Evolutionary conservation across 2,888 invertebrate species (phyloP), one percentile per base, ranked within the genome.

Genomic region (Diloba caeruleocephala): DNA sequence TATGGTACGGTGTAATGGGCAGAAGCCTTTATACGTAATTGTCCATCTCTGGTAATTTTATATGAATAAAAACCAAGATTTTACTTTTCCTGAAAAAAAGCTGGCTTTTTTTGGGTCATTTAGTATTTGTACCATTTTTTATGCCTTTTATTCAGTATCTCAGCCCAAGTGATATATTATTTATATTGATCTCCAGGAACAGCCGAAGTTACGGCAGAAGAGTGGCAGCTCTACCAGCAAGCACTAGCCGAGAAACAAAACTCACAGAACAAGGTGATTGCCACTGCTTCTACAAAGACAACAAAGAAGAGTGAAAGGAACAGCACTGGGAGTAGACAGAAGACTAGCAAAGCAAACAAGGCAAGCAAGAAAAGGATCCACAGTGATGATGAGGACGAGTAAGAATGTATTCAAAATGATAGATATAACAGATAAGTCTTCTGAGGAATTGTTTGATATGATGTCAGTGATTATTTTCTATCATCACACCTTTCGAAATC

Each of bases 171-270:
- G n/a, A n/a, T n/a, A n/a, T n/a, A n/a, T n/a, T n/a, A n/a, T n/a
- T n/a, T n/a, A n/a, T n/a, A n/a, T 31, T n/a, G 3, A 4, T 23
- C 14, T 69, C 1, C 54, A 92, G 92, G 90, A 1, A 78, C 88
- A 14, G 59, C 89, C 43, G 92, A 92, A 77, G 92, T 93, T 6
- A 87, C 92, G 0, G 91, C 91, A 0, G 90, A 88, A 34, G 92
- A 92, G 71, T 93, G 93, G 93, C 90, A 92, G 50, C 42, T 92
- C 13, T 93, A 93, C 65, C 93, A 93, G 58, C 91, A 91, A 62
- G 91, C 90, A 0, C 61, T 93, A 9, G 84, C 84, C 0, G 91
- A 92, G 56, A 91, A 93, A 63, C 89, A 91, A 62, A 84, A 74
- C 4, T 44, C 74, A 0, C 78, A 79, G 23, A 75, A 51, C 34